Conservation (phyloP, 2,797 vertebrate species). For the Hydrophis major region DNA sequence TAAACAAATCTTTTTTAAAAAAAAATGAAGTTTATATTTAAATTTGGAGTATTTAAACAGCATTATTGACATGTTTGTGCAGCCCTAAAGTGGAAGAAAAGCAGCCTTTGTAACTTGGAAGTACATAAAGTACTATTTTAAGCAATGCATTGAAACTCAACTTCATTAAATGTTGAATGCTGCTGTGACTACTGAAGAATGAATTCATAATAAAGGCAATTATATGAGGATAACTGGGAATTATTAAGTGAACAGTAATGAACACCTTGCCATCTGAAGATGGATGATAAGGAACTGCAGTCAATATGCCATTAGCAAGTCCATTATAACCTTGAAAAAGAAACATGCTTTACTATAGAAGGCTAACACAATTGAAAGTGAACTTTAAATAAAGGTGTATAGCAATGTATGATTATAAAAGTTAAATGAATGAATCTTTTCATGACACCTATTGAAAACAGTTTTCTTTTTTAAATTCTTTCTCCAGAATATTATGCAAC, state of each 20-base stretch:
- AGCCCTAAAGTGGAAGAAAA: conserved; percentile 25
- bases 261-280: conserved; percentile 55
- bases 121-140: conserved; percentile 28
- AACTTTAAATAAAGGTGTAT: conserved; percentile 58
- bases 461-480: conserved; percentile 18
- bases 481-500: conserved; percentile 40
- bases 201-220: conserved; percentile 51
- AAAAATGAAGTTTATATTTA: neutral
- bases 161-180: conserved; percentile 30
- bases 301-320: conserved; percentile 68
- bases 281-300: conserved; percentile 56
- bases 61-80: neutral
- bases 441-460: conserved; percentile 28
- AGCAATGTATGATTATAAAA: conserved; percentile 46
- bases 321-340: conserved; percentile 61
- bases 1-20: neutral
- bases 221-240: conserved; percentile 54
- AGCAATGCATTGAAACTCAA: conserved; percentile 8
- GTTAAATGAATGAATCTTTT: conserved; percentile 53
- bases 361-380: conserved; percentile 56
- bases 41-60: conserved; percentile 16
- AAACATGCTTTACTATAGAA: conserved; percentile 52
- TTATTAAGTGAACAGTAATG: conserved; percentile 60
- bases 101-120: neutral
- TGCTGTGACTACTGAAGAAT: conserved; percentile 43